Base-by-base conservation (phyloP, 1,140 invertebrate species). In the Mycetomoellerius zeteki region DNA sequence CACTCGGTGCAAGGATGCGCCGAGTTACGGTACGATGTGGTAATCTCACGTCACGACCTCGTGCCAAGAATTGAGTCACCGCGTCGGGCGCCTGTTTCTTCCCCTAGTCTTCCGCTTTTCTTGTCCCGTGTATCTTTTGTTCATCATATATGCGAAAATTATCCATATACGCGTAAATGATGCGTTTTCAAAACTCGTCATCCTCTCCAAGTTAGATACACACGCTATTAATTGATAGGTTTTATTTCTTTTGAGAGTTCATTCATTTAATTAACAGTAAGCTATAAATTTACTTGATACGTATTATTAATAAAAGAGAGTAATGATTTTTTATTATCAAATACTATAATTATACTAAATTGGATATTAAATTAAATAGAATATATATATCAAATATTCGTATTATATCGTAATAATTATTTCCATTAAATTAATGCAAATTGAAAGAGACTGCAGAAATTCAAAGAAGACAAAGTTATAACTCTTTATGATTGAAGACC, bases 21-120 rank as follows among this genome's bases (percentile, higher is more conserved):
- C 77, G 88, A 91, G 80, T 87, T 87, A 89, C 80, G 85, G 37
- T 71, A 71, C 30, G 50, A 19, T 88, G 85, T 85, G 75, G 85
- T 91, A 89, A 90, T 88, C 85, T 75, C 43, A 50, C 77, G 64
- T 87, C 69, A 62, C 78, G 56, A 50, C 43, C 72, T 43, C 33
- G 86, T 91, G 91, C 91, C 91, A 91, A 91, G 86, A 91, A 91
- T 91, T 91, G 91, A 91, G 90, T 91, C 91, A 91, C 87, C 64
- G 47, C 21, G 64, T 77, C 73, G 71, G 56, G 76, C 64, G 72
- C 47, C 33, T 52, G 52, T 60, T 56, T 71, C 54, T 56, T 14
- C 43, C 37, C 69, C 33, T 52, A 14, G 43, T 5, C 37, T 60
- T 14, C 60, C 60, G 60, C 16, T 73, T 64, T 62, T n/a, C 50